Evolutionary conservation across 2,888 invertebrate genomes (phyloP).

Genomic region (Plagodis pulveraria): DNA sequence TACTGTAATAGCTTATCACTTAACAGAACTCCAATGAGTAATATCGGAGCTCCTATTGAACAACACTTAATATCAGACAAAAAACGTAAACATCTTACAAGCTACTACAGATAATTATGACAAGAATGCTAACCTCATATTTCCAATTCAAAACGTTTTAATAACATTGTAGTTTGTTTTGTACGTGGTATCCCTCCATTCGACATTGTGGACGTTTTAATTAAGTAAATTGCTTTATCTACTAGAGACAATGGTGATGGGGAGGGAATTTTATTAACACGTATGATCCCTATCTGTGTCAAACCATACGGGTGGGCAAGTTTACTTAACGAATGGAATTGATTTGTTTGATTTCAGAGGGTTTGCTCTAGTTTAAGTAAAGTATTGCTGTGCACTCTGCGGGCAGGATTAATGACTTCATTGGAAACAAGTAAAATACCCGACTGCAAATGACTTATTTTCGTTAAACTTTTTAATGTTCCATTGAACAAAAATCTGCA

Average conservation of each 20-base stretch:
- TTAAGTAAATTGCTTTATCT: constrained; percentile 84
- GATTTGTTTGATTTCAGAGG: constrained; percentile 76
- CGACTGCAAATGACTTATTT: too few relatives aligned
- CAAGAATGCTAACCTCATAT: neutral
- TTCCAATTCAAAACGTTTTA: constrained; percentile 56
- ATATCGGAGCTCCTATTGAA: too few relatives aligned
- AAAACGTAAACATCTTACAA: too few relatives aligned
- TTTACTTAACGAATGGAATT: constrained; percentile 79
- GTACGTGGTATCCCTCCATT: constrained; percentile 45
- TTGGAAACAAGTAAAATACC: neutral
- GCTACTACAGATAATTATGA: too few relatives aligned
- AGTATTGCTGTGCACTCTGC: constrained; percentile 4
- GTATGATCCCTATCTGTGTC: constrained; percentile 63
- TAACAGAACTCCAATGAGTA: too few relatives aligned
- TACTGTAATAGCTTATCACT: too few relatives aligned
- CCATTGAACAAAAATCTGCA: too few relatives aligned
- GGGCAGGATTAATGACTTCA: constrained; percentile 6
- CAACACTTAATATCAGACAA: too few relatives aligned
- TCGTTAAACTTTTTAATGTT: too few relatives aligned
- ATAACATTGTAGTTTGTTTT: constrained; percentile 69
- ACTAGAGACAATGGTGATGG: constrained; percentile 75
- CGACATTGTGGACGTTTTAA: constrained; percentile 71
- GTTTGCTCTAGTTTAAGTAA: constrained; percentile 42
- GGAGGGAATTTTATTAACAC: constrained; percentile 72
- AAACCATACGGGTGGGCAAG: constrained; percentile 71